These are phyloP conservation scores for Panorpa germanica DNA, from an alignment of 2,888 invertebrate species.

Conservation along the genomic window DNA sequence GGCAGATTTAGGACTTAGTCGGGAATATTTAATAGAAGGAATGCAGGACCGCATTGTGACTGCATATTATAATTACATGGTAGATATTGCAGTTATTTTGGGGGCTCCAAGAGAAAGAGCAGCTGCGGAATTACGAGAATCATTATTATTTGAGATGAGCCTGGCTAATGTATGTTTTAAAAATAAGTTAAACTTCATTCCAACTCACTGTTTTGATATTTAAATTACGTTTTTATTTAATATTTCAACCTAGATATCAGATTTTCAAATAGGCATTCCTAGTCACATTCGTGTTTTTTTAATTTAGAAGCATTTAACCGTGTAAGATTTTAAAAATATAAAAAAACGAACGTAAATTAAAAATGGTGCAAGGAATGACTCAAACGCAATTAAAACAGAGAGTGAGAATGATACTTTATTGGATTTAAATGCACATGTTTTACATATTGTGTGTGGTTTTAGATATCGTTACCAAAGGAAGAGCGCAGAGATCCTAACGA, in stretches of 20 bases:
- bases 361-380: neutral
- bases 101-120: slow-evolving; percentile 59
- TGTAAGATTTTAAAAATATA: neutral
- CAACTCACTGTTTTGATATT: slow-evolving; percentile 1
- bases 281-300: no score
- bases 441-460: slow-evolving; percentile 14
- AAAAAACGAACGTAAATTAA: slow-evolving; percentile 1
- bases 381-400: no score
- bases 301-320: no score
- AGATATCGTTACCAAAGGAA: slow-evolving; percentile 76
- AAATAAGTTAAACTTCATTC: no score
- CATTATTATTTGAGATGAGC: slow-evolving; percentile 73
- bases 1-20: slow-evolving; percentile 62
- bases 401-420: no score
- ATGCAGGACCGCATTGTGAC: slow-evolving; percentile 66
- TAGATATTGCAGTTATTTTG: slow-evolving; percentile 67
- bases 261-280: no score
- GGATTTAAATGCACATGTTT: no score
- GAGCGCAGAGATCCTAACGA: slow-evolving; percentile 78
- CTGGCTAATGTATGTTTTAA: slow-evolving; percentile 67
- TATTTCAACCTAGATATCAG: neutral
- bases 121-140: slow-evolving; percentile 49
- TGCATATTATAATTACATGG: slow-evolving; percentile 74
- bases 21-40: slow-evolving; percentile 74
- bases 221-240: neutral